Base-by-base conservation (phyloP, 2,888 invertebrate genomes). In the Polyommatus icarus region DNA sequence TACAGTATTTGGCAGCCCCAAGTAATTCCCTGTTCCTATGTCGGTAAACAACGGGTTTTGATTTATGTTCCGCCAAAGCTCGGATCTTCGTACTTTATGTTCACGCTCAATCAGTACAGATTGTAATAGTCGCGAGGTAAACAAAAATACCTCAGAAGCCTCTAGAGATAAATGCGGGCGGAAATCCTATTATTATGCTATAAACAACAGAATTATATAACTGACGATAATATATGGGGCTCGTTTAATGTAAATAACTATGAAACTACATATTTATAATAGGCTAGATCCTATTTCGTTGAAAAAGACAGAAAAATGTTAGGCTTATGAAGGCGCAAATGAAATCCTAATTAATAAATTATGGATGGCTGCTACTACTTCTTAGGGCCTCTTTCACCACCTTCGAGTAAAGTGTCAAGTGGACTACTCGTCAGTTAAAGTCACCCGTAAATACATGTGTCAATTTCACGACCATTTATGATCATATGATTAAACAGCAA, bases 81-180 rank as follows among this genome's bases (percentile, higher is more conserved):
- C 50, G 75, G 75, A 54, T 75, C 15, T 75, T 7, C 12, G 75
- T 54, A 29, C 75, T 75, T 75, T 75, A 75, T 75, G 75, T 75
- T n/a, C 54, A 24, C 75, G 75, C 29, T 75, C 24, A 54, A 75
- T 75, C 75, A 75, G 54, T 75, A 20, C 24, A 75, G 46, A 75
- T 75, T 40, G 29, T 75, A 46, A 46, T 72, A 40, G 73, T 73
- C 24, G n/a, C 40, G n/a, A 36, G 40, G 46, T 73, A 46, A 36
- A 46, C 46, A 73, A 73, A 72, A 73, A 46, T 46, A 73, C 6
- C 46, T 72, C 40, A 15, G 24, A 46, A 40, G 4, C 61, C 24
- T 24, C 24, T 24, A 61, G 20, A 24, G 61, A 61, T 61, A 61
- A 24, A 61, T 24, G 61, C 32, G 15, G 24, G 10, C 6, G 67